phyloP scores from a whole-genome alignment of 2,888 invertebrate genomes.

The Steromphala cineraria region DNA sequence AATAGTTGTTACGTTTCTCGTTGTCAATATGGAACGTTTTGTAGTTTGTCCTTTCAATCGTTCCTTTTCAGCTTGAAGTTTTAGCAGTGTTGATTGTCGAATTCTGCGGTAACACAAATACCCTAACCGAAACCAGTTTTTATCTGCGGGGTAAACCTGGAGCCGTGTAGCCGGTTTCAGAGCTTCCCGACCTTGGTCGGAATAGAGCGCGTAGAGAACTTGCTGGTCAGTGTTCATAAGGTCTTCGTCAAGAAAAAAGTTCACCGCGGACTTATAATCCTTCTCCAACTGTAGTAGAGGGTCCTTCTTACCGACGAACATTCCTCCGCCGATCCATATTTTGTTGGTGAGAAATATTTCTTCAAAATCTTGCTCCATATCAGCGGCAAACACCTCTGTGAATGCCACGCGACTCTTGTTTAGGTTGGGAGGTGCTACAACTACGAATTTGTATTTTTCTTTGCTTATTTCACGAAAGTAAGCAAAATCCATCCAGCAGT shows the following conservation, averaged over 20 bases:
- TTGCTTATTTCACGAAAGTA: conserved; percentile 43
- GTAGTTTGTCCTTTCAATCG: no score
- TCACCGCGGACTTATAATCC: conserved; percentile 36
- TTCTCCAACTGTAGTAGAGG: conserved; percentile 30
- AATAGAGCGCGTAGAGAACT: conserved; percentile 20
- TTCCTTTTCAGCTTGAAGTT: no score
- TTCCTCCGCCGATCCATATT: conserved; percentile 46
- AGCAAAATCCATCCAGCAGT: conserved; percentile 55
- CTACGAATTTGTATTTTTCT: conserved; percentile 26
- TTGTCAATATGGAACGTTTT: no score
- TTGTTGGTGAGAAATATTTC: conserved; percentile 36
- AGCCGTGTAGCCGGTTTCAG: neutral
- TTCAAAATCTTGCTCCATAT: neutral
- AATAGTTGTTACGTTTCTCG: no score
- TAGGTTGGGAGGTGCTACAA: neutral
- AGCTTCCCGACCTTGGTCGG: neutral
- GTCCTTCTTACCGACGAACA: conserved; percentile 32
- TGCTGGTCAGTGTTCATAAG: conserved; percentile 42
- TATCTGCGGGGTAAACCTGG: neutral
- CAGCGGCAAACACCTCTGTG: neutral
- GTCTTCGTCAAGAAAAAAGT: conserved; percentile 32
- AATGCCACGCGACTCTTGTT: neutral
- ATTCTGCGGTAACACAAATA: neutral
- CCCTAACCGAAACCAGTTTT: neutral
- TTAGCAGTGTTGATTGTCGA: neutral